Percentiles rank a stretch among this genome's conserved stretches.
Evolutionary conservation across 2,797 vertebrate genomes (phyloP).

Genomic region (Schizopygopsis malacanthus): DNA sequence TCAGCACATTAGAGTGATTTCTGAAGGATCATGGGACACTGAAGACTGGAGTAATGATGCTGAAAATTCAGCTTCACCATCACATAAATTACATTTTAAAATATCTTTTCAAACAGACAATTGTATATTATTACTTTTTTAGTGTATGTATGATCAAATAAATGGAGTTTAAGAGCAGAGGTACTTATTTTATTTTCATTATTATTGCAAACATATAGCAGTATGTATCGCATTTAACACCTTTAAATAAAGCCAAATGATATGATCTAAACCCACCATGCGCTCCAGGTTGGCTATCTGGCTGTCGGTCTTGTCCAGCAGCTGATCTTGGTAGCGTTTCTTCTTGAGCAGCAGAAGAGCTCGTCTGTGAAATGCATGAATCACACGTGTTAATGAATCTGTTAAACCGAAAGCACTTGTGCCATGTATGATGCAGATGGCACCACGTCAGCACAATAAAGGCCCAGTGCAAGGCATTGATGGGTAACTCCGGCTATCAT

Average conservation of each 20-base stretch:
- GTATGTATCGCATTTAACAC: neutral
- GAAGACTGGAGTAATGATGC: neutral
- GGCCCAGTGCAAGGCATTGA: neutral
- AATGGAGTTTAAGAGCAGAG: neutral
- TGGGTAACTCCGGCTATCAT: neutral
- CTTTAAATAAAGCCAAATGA: neutral
- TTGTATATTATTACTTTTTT: neutral
- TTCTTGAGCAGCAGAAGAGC: conserved; percentile 92
- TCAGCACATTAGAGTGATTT: neutral
- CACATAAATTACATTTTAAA: neutral
- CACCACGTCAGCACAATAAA: conserved; percentile 8
- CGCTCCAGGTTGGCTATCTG: conserved; percentile 94
- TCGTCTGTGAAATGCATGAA: conserved; percentile 77
- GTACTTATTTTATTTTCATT: too few relatives aligned
- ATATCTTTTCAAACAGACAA: neutral
- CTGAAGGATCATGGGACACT: neutral
- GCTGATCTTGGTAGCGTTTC: conserved; percentile 92
- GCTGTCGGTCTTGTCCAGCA: conserved; percentile 92
- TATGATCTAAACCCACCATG: conserved; percentile 79
- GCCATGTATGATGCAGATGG: conserved; percentile 2
- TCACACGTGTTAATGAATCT: conserved; percentile 18
- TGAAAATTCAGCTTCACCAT: neutral
- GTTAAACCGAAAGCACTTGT: neutral
- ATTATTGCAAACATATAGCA: neutral
- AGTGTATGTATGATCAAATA: neutral